Percentiles rank a stretch among this genome's conserved stretches.
phyloP scores from a whole-genome alignment of 2,797 vertebrate species.

The Rhinichthys osculus region DNA sequence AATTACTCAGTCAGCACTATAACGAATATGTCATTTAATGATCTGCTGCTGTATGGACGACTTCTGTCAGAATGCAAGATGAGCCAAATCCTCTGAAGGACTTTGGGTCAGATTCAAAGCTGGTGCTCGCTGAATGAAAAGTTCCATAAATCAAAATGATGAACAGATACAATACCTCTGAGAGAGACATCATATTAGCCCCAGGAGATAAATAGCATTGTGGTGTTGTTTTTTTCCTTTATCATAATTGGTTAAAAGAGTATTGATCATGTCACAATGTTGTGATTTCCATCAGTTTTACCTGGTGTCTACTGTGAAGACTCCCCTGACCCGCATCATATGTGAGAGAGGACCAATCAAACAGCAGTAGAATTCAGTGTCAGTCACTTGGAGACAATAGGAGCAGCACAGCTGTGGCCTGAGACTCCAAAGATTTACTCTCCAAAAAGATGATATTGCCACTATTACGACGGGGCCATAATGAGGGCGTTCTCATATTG shows the following conservation, averaged over 20 bases:
- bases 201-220: constrained; percentile 1
- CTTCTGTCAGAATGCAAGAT: constrained; percentile 32
- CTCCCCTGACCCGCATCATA: constrained; percentile 62
- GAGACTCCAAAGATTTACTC: constrained; percentile 67
- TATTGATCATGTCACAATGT: constrained; percentile 1
- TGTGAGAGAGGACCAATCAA: constrained; percentile 67
- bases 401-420: constrained; percentile 69
- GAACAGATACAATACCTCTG: neutral
- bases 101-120: constrained; percentile 38
- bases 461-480: constrained; percentile 69
- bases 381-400: constrained; percentile 63
- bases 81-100: constrained; percentile 25
- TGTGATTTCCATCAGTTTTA: constrained; percentile 7
- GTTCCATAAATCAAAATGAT: constrained; percentile 43
- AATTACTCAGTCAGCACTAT: constrained; percentile 42
- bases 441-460: constrained; percentile 65
- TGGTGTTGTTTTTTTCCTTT: neutral
- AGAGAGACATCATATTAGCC: constrained; percentile 10
- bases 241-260: neutral
- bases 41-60: constrained; percentile 6
- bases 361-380: constrained; percentile 59
- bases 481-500: constrained; percentile 73
- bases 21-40: constrained; percentile 36
- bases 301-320: neutral
- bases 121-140: constrained; percentile 11